phyloP scores from a whole-genome alignment of 2,113 vertebrate genomes.

The Zosterops borbonicus region DNA sequence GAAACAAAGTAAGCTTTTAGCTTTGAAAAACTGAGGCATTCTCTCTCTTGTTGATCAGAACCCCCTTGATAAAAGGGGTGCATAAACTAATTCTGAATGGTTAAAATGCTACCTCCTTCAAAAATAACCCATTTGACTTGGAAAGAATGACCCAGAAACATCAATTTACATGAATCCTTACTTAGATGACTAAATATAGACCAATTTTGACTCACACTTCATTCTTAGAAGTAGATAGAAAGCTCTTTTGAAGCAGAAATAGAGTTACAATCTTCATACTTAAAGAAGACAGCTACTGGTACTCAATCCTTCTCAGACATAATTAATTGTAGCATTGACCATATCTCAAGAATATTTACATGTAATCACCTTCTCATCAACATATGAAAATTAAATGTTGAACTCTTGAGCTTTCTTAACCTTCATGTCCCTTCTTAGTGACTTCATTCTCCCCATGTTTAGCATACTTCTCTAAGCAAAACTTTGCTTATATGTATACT shows the following conservation, averaged over 20 bases:
- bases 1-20: not conserved
- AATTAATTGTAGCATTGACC: not conserved
- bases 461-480: not conserved
- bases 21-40: not conserved
- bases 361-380: not conserved
- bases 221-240: not conserved
- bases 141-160: not conserved
- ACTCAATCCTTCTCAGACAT: not conserved
- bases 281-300: not conserved
- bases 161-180: not conserved
- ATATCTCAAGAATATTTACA: not conserved
- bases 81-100: not conserved
- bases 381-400: not conserved
- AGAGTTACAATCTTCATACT: not conserved
- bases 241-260: not conserved
- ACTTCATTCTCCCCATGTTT: not conserved
- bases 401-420: not conserved
- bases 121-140: not conserved
- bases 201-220: not conserved
- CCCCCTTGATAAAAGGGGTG: rapidly evolving
- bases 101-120: not conserved
- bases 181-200: not conserved
- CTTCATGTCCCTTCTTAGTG: not conserved
- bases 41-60: not conserved
- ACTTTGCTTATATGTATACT: not conserved